Percentiles rank a stretch among this genome's conserved stretches.
Conservation (phyloP, 2,797 vertebrate species). For the Hippopotamyrus pictus region DNA sequence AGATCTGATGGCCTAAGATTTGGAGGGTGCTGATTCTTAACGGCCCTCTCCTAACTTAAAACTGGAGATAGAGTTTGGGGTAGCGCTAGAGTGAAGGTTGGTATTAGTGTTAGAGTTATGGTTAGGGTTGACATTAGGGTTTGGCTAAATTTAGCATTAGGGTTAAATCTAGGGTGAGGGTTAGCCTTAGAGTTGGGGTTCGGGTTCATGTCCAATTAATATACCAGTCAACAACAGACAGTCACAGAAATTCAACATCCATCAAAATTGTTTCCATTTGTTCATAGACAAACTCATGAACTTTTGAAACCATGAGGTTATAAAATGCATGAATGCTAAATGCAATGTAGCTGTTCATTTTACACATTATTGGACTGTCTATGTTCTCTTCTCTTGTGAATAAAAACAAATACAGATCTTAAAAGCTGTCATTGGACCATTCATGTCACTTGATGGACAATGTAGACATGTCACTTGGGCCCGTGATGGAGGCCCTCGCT, state of each 20-base stretch:
- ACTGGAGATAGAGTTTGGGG: not conserved
- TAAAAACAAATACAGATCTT: not conserved
- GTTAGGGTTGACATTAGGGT: not conserved
- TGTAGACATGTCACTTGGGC: constrained; percentile 41
- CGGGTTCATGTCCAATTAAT: not conserved
- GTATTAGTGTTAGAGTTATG: not conserved
- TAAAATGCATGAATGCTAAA: not conserved
- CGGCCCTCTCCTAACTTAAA: not conserved
- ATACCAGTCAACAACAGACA: not conserved
- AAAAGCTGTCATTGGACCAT: not conserved
- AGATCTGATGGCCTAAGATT: not conserved
- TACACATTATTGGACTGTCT: not conserved
- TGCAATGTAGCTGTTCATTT: not conserved
- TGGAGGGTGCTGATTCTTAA: not conserved
- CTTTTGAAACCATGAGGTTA: not conserved
- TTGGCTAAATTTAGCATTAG: not conserved
- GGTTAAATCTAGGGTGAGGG: not conserved
- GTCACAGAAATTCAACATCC: not conserved
- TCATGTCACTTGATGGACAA: constrained; percentile 36
- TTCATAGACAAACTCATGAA: not conserved
- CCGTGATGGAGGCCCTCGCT: constrained; percentile 40
- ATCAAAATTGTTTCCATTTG: not conserved
- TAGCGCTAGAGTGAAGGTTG: not conserved
- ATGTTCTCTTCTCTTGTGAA: not conserved
- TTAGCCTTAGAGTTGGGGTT: not conserved